Evolutionary conservation across 1,140 invertebrate genomes (phyloP).

Genomic region (Stegodyphus mimosarum): DNA sequence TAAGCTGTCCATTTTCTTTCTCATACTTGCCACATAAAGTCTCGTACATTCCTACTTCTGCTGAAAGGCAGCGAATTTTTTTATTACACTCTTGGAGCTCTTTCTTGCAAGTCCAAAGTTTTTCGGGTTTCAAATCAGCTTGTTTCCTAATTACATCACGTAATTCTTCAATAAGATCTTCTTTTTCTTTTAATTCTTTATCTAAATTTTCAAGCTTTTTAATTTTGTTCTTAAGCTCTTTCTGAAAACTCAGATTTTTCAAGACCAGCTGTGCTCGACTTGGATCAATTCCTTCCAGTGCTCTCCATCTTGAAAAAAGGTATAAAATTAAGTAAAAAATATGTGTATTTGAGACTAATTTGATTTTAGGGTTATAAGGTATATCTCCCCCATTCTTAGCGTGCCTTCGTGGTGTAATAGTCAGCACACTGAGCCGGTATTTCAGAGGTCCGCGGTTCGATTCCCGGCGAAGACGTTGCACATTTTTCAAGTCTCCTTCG

Average conservation of each 20-base stretch:
- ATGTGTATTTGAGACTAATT: too few species aligned
- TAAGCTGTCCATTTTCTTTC: background rate
- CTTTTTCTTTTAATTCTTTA: conserved; percentile 2
- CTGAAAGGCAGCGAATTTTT: background rate
- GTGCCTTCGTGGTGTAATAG: too few species aligned
- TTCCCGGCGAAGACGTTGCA: too few species aligned
- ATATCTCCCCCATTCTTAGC: too few species aligned
- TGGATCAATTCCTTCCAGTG: background rate
- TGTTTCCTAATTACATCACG: background rate
- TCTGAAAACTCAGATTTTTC: background rate
- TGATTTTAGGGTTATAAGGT: too few species aligned
- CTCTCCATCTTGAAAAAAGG: background rate
- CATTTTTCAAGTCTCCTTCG: too few species aligned
- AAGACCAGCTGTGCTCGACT: background rate
- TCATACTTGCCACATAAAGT: background rate
- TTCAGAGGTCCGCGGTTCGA: too few species aligned
- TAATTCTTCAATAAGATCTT: background rate
- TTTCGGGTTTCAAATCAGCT: background rate
- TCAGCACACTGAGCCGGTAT: too few species aligned
- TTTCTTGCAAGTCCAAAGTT: background rate
- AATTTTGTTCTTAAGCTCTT: background rate
- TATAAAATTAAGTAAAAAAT: too few species aligned
- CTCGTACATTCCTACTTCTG: background rate
- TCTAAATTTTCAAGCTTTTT: background rate
- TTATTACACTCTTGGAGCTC: background rate